Percentiles rank a stretch among this genome's conserved stretches.
Evolutionary conservation across 2,797 vertebrate genomes (phyloP).

Genomic region (Neoniphon sammara): DNA sequence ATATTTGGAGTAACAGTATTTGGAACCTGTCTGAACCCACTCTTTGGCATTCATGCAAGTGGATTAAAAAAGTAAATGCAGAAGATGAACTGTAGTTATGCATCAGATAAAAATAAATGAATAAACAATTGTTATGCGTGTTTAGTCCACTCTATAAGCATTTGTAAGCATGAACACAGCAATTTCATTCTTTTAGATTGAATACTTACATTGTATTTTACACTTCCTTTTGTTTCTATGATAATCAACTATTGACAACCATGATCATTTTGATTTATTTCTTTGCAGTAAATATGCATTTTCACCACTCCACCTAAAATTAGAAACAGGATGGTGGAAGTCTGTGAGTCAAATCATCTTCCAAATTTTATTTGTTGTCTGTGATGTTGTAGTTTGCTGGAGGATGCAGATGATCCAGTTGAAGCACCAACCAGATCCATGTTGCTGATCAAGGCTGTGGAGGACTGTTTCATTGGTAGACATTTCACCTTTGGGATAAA

Average conservation of each 20-base stretch:
- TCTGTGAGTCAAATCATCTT: no score
- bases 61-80: constrained; percentile 86
- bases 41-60: constrained; percentile 89
- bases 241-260: no score
- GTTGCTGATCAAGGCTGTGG: constrained; percentile 86
- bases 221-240: no score
- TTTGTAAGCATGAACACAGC: background rate
- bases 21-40: constrained; percentile 89
- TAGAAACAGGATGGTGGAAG: background rate
- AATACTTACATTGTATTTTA: no score
- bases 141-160: background rate
- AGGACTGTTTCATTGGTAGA: constrained; percentile 91
- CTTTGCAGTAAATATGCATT: background rate
- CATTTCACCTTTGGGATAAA: constrained; percentile 92
- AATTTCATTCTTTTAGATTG: background rate
- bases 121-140: background rate
- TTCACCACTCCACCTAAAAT: background rate
- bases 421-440: constrained; percentile 66
- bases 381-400: constrained; percentile 63
- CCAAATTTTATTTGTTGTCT: background rate
- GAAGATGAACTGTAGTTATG: background rate
- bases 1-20: constrained; percentile 91
- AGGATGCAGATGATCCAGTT: constrained; percentile 71
- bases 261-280: background rate
- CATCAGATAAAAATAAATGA: background rate